Base-by-base conservation (phyloP, 1,140 invertebrate species). In the Scaptomyza hsui region DNA sequence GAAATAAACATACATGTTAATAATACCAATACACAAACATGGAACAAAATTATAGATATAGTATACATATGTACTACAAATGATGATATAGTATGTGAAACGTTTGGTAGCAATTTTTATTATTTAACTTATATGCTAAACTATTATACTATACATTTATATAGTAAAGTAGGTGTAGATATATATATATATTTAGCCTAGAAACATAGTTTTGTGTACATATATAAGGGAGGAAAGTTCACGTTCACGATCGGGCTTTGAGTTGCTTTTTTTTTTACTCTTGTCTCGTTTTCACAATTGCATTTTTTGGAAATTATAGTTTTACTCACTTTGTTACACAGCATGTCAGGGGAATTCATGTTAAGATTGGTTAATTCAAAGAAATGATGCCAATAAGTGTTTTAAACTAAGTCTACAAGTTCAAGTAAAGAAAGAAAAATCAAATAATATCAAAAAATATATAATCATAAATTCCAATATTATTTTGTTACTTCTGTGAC, bases 251-350 rank as follows among this genome's bases (percentile, higher is more conserved):
- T 41, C 15, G 5, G 15, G 7, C 10, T 47, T 10, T 9, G n/a
- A n/a, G n/a, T n/a, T 57, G 5, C 15, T 44, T 5, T 35, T 52
- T 24, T 4, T 0, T 10, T 13, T 57, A 5, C 10, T 29, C 19
- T 35, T 62, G n/a, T 5, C 41, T 47, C 15, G 9, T 19, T 53
- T 26, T 1, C 24, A 35, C 60, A 63, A 26, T 24, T 15, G 13
- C 5, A 3, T n/a, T n/a, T 29, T 56, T 59, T 15, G 16, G 18
- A 35, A 19, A n/a, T 37, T 24, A 18, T 64, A 52, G 53, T 67
- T 72, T 26, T 72, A 72, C 70, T 72, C 70, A 72, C 70, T 72
- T 56, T 55, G 70, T 72, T 35, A 55, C 56, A 56, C 53, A 9
- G 26, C 69, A 53, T 72, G 13, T 63, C 51, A 56, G 53, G 67